Conservation (phyloP, 2,888 invertebrate species). For the Tanytarsus gracilentus region DNA sequence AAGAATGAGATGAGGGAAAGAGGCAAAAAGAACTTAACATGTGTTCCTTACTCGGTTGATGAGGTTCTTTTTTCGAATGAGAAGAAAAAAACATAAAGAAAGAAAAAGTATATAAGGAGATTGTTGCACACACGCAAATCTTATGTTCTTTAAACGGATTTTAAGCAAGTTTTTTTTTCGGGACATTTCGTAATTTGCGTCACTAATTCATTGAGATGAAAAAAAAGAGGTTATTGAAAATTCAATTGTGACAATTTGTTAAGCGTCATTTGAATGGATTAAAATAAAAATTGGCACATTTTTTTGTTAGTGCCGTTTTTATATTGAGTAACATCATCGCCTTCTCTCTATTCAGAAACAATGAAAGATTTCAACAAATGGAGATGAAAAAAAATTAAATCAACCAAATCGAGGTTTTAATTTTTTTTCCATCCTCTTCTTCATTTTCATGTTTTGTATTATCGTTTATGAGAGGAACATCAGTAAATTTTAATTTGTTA, state of each 20-base stretch:
- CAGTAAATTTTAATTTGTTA: too few species aligned
- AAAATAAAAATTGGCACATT: not conserved
- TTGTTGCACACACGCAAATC: not conserved
- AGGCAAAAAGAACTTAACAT: not conserved
- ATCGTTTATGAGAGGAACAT: too few species aligned
- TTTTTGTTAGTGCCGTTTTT: not conserved
- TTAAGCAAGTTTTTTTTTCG: not conserved
- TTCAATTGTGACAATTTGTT: not conserved
- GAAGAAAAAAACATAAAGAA: not conserved
- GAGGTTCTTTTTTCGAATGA: not conserved
- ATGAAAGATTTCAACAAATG: not conserved
- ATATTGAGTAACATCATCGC: not conserved
- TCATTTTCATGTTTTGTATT: too few species aligned
- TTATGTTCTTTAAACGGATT: not conserved
- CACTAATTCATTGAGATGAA: not conserved
- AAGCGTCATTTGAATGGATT: not conserved
- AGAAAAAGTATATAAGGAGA: not conserved
- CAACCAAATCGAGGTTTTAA: too few species aligned
- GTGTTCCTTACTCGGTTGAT: not conserved
- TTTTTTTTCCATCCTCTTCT: too few species aligned
- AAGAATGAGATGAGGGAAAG: not conserved
- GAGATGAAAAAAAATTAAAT: not conserved
- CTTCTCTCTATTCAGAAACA: too few species aligned
- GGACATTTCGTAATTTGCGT: not conserved
- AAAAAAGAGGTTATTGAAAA: not conserved